Conservation (phyloP, 2,113 vertebrate genomes). For the Picathartes gymnocephalus region DNA sequence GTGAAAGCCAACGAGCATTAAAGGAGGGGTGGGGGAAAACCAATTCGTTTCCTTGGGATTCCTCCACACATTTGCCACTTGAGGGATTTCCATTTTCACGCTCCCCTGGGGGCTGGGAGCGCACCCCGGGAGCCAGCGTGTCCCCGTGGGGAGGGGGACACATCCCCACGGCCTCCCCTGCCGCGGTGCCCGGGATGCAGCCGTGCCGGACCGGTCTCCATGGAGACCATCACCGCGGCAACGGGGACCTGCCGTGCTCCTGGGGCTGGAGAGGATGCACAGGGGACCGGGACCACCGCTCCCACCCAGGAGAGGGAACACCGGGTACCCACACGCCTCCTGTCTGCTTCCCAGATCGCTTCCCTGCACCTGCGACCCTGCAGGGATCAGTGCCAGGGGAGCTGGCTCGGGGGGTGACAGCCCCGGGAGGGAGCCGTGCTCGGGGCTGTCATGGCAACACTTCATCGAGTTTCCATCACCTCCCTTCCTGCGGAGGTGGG, state of each 20-base stretch:
- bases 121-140: neutral
- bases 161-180: neutral
- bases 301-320: rapidly evolving
- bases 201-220: constrained; percentile 10
- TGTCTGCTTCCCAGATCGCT: neutral
- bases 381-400: neutral
- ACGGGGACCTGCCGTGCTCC: neutral
- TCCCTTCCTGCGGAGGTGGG: neutral
- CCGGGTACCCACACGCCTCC: neutral
- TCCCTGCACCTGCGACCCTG: neutral
- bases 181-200: neutral
- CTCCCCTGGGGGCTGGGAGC: neutral
- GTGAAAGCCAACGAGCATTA: constrained; percentile 21
- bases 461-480: neutral
- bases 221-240: constrained; percentile 41
- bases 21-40: neutral
- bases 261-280: neutral
- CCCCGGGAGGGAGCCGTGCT: neutral
- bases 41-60: constrained; percentile 29
- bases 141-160: neutral
- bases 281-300: neutral
- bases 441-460: constrained; percentile 33
- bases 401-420: neutral
- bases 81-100: neutral
- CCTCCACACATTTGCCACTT: neutral